Conservation (phyloP, 2,888 invertebrate species). For the Listrodromus nycthemerus region DNA sequence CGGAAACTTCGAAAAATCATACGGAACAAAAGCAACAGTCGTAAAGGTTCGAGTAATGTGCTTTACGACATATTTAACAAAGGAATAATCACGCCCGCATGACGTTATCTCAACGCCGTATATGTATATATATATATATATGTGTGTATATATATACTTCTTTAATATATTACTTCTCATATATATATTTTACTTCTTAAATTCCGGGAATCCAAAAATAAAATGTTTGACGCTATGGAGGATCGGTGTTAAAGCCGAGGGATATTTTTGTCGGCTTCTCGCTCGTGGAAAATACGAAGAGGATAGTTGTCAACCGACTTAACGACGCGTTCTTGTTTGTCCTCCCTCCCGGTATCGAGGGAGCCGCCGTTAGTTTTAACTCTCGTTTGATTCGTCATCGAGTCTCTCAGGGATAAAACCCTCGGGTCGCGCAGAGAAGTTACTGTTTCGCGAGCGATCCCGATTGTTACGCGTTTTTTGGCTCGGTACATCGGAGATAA, state of each 20-base stretch:
- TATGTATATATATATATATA: not conserved
- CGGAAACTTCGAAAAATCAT: not conserved
- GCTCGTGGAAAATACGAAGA: not conserved
- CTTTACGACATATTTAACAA: too few relatives aligned
- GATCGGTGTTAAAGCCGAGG: conserved; percentile 19
- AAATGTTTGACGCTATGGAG: conserved; percentile 19
- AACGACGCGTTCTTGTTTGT: conserved; percentile 24
- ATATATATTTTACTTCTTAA: conserved; percentile 31
- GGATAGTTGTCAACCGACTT: conserved; percentile 39
- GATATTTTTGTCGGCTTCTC: conserved; percentile 59
- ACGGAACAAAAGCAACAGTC: not conserved
- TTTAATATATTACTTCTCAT: conserved; percentile 2
- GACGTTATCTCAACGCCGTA: not conserved
- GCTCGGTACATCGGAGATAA: not conserved
- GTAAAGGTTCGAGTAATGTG: not conserved
- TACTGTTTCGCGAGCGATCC: not conserved
- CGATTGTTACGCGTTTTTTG: conserved; percentile 7
- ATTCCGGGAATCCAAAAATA: conserved; percentile 63
- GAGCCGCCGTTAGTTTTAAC: conserved; percentile 10
- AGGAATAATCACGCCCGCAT: too few relatives aligned
- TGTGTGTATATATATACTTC: not conserved
- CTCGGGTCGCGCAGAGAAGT: not conserved
- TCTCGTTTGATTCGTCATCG: conserved; percentile 18
- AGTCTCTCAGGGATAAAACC: not conserved
- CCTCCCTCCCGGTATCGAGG: not conserved